Percentiles rank a stretch among this genome's conserved stretches.
Evolutionary conservation across 2,797 vertebrate species (phyloP).

Genomic region (Tapera naevia): DNA sequence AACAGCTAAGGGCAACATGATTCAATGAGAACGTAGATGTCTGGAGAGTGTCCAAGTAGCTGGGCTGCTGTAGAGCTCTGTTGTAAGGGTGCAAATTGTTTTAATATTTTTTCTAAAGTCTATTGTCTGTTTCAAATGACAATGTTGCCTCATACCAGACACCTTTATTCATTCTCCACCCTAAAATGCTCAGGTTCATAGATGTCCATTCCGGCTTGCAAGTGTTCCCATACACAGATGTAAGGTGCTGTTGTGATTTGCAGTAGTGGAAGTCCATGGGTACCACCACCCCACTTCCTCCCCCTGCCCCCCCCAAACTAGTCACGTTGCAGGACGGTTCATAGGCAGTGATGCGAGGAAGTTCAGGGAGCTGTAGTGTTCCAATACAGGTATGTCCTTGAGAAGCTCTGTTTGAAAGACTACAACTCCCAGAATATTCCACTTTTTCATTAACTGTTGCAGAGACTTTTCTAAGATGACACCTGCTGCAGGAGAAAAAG

Average conservation of each 20-base stretch:
- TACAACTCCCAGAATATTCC: constrained; percentile 74
- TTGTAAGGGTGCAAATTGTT: neutral
- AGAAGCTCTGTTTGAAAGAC: constrained; percentile 74
- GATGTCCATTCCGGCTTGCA: neutral
- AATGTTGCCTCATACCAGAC: neutral
- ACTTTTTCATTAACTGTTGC: constrained; percentile 51
- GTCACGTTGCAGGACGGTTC: constrained; percentile 26
- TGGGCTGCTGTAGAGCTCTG: neutral
- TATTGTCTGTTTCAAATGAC: neutral
- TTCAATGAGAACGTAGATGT: neutral
- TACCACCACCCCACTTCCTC: neutral
- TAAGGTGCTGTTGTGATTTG: neutral
- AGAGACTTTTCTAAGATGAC: constrained; percentile 61
- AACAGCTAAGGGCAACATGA: neutral
- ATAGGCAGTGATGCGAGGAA: constrained; percentile 60
- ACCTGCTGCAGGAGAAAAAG: constrained; percentile 42
- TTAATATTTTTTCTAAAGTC: neutral
- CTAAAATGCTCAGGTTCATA: neutral
- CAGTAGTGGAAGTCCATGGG: neutral
- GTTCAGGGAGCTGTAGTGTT: constrained; percentile 73
- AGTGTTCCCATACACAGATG: neutral
- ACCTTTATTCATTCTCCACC: neutral
- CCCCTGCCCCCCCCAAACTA: neutral
- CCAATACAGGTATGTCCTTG: constrained; percentile 71
- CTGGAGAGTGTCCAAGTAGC: neutral